phyloP scores from a whole-genome alignment of 2,797 vertebrate species.

The Eulemur rubriventer region DNA sequence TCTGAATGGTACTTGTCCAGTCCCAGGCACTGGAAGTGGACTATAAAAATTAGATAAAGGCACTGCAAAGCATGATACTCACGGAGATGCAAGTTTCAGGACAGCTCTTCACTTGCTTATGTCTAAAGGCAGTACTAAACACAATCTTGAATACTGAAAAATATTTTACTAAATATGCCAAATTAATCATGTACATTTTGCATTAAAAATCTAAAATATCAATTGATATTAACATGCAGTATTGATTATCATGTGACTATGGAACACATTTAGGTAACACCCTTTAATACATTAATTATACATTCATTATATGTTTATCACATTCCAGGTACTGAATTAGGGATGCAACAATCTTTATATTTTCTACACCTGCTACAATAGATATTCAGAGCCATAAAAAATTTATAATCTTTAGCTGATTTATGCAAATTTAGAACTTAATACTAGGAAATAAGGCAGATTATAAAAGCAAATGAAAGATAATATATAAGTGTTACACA shows the following conservation, averaged over 20 bases:
- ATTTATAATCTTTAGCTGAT: not conserved
- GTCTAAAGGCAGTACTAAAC: not conserved
- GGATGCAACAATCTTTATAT: not conserved
- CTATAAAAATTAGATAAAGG: not conserved
- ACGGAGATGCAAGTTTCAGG: not conserved
- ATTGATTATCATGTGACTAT: not conserved
- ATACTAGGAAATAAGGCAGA: not conserved
- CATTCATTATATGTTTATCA: not conserved
- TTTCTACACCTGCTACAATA: not conserved
- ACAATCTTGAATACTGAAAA: not conserved
- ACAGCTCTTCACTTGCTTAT: not conserved
- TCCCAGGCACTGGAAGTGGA: not conserved
- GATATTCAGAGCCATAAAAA: not conserved
- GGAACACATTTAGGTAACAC: not conserved
- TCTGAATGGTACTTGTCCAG: accelerated
- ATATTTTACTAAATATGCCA: not conserved
- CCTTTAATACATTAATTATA: not conserved
- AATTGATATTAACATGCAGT: not conserved
- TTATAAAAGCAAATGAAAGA: not conserved
- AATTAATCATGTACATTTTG: not conserved
- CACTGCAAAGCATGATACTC: not conserved
- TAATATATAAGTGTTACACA: not conserved
- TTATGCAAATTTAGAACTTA: not conserved
- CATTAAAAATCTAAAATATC: not conserved
- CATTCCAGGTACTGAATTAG: not conserved